Percentiles rank a stretch among this genome's conserved stretches.
Conservation (phyloP, 2,888 invertebrate genomes). For the Mesorhabditis belari region DNA sequence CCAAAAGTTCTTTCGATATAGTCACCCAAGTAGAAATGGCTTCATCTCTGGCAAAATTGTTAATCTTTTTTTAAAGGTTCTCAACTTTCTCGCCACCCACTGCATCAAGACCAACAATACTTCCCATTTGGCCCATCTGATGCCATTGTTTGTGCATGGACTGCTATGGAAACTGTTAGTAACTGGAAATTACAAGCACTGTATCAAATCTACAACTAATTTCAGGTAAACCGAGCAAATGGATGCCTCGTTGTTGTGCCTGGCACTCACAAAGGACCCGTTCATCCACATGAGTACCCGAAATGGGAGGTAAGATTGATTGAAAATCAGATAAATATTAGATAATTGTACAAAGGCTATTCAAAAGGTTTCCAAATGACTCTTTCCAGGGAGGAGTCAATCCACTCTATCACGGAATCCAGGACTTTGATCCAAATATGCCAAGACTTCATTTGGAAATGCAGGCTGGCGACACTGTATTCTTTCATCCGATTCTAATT, state of each 20-base stretch:
- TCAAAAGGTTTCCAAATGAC: no score
- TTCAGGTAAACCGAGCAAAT: conserved; percentile 60
- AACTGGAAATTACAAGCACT: no score
- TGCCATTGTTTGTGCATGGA: conserved; percentile 77
- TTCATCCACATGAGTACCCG: conserved; percentile 70
- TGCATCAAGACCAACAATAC: conserved; percentile 73
- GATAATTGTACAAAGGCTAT: background rate
- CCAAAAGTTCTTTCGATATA: no score
- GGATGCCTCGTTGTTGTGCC: conserved; percentile 77
- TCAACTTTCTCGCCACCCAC: conserved; percentile 56
- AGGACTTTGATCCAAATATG: conserved; percentile 59
- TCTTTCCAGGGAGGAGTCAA: conserved; percentile 63
- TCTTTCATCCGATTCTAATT: conserved; percentile 78
- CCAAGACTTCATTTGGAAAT: conserved; percentile 65
- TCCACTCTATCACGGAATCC: conserved; percentile 69
- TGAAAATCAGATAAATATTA: background rate
- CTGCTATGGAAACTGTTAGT: no score
- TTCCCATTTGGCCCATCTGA: conserved; percentile 81
- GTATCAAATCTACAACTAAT: no score
- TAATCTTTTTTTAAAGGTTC: no score
- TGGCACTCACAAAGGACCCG: conserved; percentile 65
- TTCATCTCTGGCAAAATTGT: no score
- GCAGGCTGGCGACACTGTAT: conserved; percentile 76
- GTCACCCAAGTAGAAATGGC: no score
- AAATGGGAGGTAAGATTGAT: conserved; percentile 61